Evolutionary conservation across 1,140 invertebrate genomes (phyloP), one percentile per base, ranked within the genome.

Genomic region (Anastrepha ludens): DNA sequence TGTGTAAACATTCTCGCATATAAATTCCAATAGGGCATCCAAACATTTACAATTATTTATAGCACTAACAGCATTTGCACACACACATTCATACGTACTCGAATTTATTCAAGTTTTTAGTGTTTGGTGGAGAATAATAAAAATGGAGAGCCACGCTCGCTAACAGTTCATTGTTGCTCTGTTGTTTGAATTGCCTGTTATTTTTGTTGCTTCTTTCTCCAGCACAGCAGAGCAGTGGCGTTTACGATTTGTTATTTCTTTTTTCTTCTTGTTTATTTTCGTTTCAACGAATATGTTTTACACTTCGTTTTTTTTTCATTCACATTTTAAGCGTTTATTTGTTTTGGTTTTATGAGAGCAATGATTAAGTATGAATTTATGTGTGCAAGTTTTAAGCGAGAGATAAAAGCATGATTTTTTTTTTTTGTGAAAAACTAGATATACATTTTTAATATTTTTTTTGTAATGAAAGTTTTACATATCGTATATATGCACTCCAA

Each of bases 41-140:
- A 81, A 81, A 81, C 74, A 81, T 81, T 74, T 74, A 41, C 41
- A 47, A 47, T 74, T 74, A 74, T 74, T 74, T 74, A 44, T 74
- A 74, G 67, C 67, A 74, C 39, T 70, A 41, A 44, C 41, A 74
- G 17, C 60, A 62, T n/a, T 13, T n/a, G 17, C 41, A 74, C 6
- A 74, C 29, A 70, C 41, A 70, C 29, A 2, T 70, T 15, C 17
- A 44, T 17, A 74, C 11, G 41, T 41, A 74, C 17, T 44, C 41
- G 17, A 44, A 39, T 74, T 67, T 29, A 7, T 65, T 65, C 64
- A 65, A 9, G 8, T 39, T 29, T 39, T 65, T 65, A 29, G 11
- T 47, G 13, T 47, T 41, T 13, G 44, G 41, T 70, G 39, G 39
- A 11, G 29, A 70, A 70, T 70, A 70, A 70, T 70, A 44, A 70